phyloP scores from a whole-genome alignment of 2,888 invertebrate genomes.

The Caenorhabditis sp. region DNA sequence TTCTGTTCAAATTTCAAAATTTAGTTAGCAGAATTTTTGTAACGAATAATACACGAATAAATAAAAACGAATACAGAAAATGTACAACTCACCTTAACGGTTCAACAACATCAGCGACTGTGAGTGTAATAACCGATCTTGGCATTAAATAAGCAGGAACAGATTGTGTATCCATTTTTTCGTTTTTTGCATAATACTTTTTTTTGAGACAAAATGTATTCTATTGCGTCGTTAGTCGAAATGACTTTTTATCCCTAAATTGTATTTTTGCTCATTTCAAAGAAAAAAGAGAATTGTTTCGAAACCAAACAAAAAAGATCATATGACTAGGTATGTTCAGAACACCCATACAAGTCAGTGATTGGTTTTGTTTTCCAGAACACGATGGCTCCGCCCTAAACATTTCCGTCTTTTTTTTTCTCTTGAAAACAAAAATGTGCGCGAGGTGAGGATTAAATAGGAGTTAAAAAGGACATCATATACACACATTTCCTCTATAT shows the following conservation, averaged over 20 bases:
- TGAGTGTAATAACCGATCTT: conserved; percentile 28
- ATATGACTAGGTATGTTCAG: background rate
- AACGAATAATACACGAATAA: too few relatives aligned
- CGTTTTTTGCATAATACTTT: background rate
- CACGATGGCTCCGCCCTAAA: background rate
- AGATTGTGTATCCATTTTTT: background rate
- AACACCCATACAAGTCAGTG: background rate
- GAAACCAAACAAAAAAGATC: background rate
- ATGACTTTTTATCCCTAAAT: background rate
- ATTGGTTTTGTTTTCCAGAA: background rate
- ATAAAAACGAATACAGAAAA: too few relatives aligned
- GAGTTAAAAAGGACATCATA: conserved; percentile 1
- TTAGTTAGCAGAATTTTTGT: too few relatives aligned
- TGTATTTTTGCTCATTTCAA: background rate
- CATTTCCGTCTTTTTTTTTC: background rate
- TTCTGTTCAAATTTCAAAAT: too few relatives aligned
- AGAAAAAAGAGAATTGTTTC: too few relatives aligned
- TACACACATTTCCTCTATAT: background rate
- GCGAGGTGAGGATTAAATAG: background rate
- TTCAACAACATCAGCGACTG: conserved; percentile 29
- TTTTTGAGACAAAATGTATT: background rate
- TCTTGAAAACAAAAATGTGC: background rate
- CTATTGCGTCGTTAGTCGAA: background rate
- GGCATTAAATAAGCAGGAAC: conserved; percentile 3
- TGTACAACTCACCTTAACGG: conserved; percentile 20